Base-by-base conservation (phyloP, 2,797 vertebrate genomes). In the Molossus alvarezi region DNA sequence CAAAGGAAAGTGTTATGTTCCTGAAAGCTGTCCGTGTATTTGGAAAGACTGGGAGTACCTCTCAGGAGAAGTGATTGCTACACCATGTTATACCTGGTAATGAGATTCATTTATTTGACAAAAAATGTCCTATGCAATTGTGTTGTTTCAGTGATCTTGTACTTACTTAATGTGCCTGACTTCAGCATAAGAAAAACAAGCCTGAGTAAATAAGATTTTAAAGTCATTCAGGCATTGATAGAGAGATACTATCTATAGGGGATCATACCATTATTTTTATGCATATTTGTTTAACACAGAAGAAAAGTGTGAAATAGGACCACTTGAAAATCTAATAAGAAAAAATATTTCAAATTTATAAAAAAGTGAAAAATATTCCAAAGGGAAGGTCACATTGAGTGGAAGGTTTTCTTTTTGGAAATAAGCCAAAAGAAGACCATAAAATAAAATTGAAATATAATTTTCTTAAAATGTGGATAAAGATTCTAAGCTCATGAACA, bases 1-100 rank as follows among this genome's bases (percentile, higher is more conserved):
- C 64, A 98, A 98, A 98, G 98, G 99, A 9, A 99, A 99, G 94
- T 99, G 99, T 96, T 99, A 99, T 97, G 98, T 99, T 98, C 99
- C 99, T 85, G 99, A 99, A 95, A 99, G 99, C 97, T 99, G 99
- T 92, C 99, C 99, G 0, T 99, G 99, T 96, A 98, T 99, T 57
- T 99, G 99, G 99, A 99, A 99, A 92, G 99, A 99, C 51, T 99
- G 99, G 96, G 99, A 99, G 97, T 99, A 99, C 97, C 98, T 99
- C 48, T 99, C 99, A 53, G 99, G 99, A 98, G 99, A 99, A 98
- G 98, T 99, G 27, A 99, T 99, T 98, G 98, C 99, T 97, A 99
- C 99, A 20, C 98, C 99, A 0, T 99, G 99, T 97, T 99, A 99
- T 80, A 99, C 98, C 97, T 99, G 99, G 99, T 99, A 98, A 97